Percentiles rank a stretch among this genome's conserved stretches.
phyloP scores from a whole-genome alignment of 2,113 vertebrate genomes.

The Garra rufa region DNA sequence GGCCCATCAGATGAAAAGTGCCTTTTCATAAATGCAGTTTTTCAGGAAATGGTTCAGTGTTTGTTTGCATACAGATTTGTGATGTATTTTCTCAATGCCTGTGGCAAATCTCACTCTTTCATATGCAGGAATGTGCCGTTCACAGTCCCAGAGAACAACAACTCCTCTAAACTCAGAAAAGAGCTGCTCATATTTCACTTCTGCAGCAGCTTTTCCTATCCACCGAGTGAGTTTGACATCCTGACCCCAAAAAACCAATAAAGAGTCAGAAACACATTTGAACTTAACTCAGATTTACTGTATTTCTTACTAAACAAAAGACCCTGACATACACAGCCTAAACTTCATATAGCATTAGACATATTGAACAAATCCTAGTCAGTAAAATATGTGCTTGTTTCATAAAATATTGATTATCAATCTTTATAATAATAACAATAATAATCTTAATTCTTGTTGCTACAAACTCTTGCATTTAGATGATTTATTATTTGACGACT shows the following conservation, averaged over 20 bases:
- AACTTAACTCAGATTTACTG: constrained; percentile 55
- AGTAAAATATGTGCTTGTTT: constrained; percentile 78
- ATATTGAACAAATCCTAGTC: constrained; percentile 68
- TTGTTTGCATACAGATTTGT: not conserved
- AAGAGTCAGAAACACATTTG: constrained; percentile 25
- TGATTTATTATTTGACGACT: constrained; percentile 53
- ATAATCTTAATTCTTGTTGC: constrained; percentile 66
- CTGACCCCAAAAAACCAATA: not conserved
- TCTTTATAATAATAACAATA: constrained; percentile 62
- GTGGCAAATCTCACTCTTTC: constrained; percentile 34
- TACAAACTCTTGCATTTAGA: constrained; percentile 67
- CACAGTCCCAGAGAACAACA: not conserved
- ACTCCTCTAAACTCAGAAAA: not conserved
- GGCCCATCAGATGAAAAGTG: not conserved
- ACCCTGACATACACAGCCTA: constrained; percentile 66
- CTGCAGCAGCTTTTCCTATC: not conserved
- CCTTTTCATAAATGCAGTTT: not conserved
- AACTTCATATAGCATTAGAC: constrained; percentile 64
- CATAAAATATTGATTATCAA: constrained; percentile 70
- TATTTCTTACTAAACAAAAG: constrained; percentile 65
- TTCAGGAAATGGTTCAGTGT: not conserved
- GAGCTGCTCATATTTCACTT: not conserved
- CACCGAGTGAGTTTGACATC: not conserved
- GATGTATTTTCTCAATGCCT: not conserved
- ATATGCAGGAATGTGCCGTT: constrained; percentile 29